Conservation (phyloP, 2,113 vertebrate species). For the Hemiprocne comata region DNA sequence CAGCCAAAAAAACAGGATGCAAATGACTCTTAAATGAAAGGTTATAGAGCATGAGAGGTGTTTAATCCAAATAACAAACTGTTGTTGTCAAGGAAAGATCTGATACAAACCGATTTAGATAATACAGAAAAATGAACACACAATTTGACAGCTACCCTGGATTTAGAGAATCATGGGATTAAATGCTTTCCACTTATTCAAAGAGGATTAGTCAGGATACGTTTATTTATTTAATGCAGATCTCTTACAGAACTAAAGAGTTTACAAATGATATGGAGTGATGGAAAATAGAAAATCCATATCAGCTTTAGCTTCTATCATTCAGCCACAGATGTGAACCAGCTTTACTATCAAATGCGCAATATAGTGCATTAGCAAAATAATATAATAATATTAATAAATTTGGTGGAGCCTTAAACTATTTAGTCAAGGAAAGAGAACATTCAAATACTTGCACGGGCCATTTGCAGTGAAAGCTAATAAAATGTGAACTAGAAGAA, state of each 20-base stretch:
- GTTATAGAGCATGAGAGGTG: conserved; percentile 36
- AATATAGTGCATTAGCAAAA: conserved; percentile 42
- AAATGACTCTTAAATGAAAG: conserved; percentile 63
- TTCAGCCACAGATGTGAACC: conserved; percentile 67
- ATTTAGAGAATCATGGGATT: conserved; percentile 75
- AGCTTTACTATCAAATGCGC: conserved; percentile 43
- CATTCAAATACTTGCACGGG: neutral
- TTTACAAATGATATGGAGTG: conserved; percentile 64
- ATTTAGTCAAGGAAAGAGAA: neutral
- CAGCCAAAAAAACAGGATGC: conserved; percentile 39
- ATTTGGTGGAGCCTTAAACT: neutral
- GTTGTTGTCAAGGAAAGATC: conserved; percentile 66
- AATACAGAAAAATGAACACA: conserved; percentile 72
- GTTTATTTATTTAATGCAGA: conserved; percentile 77
- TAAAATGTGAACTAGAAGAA: neutral
- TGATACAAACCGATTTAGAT: conserved; percentile 70
- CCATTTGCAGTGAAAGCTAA: neutral
- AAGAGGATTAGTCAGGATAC: conserved; percentile 76
- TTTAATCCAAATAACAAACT: conserved; percentile 57
- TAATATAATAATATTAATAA: conserved; percentile 28
- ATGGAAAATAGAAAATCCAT: conserved; percentile 74
- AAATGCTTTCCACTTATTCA: conserved; percentile 77
- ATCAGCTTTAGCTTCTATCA: conserved; percentile 71
- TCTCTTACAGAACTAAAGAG: conserved; percentile 76
- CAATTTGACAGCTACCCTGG: conserved; percentile 73